phyloP scores from a whole-genome alignment of 1,140 invertebrate species.

The Aradophagus sp. region DNA sequence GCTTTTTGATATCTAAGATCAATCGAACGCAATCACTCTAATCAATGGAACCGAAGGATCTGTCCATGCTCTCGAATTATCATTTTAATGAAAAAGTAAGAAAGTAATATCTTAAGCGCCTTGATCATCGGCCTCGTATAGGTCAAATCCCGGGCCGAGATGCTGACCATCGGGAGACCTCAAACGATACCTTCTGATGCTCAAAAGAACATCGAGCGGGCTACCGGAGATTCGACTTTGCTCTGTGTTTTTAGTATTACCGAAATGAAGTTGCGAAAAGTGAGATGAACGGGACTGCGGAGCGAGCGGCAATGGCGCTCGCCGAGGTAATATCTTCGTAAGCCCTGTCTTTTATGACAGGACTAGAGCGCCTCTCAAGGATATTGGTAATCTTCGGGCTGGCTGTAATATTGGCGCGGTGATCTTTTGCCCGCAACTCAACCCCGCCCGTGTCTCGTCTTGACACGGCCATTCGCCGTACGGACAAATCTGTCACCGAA shows the following conservation, averaged over 20 bases:
- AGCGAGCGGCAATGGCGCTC: constrained; percentile 50
- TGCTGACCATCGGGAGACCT: constrained; percentile 53
- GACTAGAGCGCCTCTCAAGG: constrained; percentile 72
- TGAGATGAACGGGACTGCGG: constrained; percentile 50
- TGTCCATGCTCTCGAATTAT: constrained; percentile 10
- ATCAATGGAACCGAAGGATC: neutral
- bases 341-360: constrained; percentile 74
- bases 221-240: constrained; percentile 40
- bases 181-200: constrained; percentile 59
- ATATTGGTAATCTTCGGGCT: constrained; percentile 75
- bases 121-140: constrained; percentile 47
- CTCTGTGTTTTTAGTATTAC: constrained; percentile 69
- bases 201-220: constrained; percentile 46
- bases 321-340: constrained; percentile 72
- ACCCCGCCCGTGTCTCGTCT: constrained; percentile 48
- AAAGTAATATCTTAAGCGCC: constrained; percentile 57
- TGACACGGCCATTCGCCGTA: constrained; percentile 43
- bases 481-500: constrained; percentile 46
- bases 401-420: constrained; percentile 73
- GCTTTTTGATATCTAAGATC: too few species aligned
- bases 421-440: constrained; percentile 69
- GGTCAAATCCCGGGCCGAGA: constrained; percentile 36
- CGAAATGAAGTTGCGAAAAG: constrained; percentile 72
- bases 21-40: too few species aligned
- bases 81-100: constrained; percentile 49